These are phyloP conservation scores for Odontesthes bonariensis DNA, from an alignment of 2,113 vertebrate species.

Conservation along the genomic window DNA sequence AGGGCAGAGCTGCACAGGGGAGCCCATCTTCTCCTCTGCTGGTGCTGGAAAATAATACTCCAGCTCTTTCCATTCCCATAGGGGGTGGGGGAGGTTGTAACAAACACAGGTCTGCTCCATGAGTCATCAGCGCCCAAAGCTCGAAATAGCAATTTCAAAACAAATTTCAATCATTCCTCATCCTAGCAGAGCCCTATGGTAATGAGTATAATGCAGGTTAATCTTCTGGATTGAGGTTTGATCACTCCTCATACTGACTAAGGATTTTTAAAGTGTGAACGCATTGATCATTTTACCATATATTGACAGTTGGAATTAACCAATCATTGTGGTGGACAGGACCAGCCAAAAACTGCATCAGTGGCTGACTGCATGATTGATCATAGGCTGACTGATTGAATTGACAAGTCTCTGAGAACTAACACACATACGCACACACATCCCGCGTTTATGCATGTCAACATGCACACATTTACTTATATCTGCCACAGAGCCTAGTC, in stretches of 20 bases:
- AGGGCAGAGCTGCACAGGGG: conserved; percentile 26
- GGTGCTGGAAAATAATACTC: conserved; percentile 42
- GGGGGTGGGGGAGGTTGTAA: conserved; percentile 45
- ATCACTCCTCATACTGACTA: conserved; percentile 15
- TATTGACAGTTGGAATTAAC: conserved; percentile 53
- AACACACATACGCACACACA: conserved; percentile 1
- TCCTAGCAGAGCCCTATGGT: conserved; percentile 7
- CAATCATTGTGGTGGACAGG: conserved; percentile 40
- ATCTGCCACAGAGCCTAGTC: not conserved
- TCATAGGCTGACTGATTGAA: conserved; percentile 42
- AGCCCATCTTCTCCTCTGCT: conserved; percentile 22
- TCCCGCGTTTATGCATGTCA: not conserved
- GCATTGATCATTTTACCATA: conserved; percentile 53
- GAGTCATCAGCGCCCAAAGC: conserved; percentile 53
- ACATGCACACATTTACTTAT: not conserved
- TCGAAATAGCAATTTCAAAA: conserved; percentile 66
- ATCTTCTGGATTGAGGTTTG: conserved; percentile 23
- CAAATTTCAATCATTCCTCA: conserved; percentile 41
- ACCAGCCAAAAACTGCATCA: conserved; percentile 23
- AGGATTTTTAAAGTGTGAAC: conserved; percentile 37
- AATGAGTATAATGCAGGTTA: conserved; percentile 17
- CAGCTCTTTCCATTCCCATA: conserved; percentile 59
- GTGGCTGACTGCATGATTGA: conserved; percentile 36
- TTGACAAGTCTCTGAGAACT: too few relatives aligned
- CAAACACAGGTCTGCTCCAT: conserved; percentile 64